Conservation (phyloP, 2,888 invertebrate genomes). For the Clitarchus hookeri region DNA sequence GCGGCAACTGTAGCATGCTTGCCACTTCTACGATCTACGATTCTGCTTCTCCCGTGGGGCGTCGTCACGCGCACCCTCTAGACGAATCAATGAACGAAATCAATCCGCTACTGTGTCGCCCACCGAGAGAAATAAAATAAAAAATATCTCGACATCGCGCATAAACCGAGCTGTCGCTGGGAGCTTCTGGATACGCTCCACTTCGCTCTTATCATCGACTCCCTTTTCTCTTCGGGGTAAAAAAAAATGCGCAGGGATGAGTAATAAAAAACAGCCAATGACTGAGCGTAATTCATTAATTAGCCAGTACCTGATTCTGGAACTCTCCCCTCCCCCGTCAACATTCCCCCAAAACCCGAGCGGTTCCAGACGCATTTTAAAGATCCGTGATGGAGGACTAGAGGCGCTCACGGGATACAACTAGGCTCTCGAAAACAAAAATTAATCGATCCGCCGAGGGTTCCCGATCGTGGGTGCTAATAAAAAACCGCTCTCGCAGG, state of each 20-base stretch:
- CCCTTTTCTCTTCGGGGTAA: not conserved
- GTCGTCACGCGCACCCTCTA: not conserved
- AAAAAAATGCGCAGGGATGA: no score
- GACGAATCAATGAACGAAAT: not conserved
- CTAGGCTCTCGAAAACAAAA: not conserved
- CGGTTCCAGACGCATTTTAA: not conserved
- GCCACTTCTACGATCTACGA: no score
- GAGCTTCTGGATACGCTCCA: not conserved
- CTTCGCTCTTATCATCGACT: not conserved
- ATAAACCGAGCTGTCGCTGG: not conserved
- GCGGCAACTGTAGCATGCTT: not conserved
- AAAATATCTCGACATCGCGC: not conserved
- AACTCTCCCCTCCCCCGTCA: no score
- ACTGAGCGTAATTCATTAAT: not conserved
- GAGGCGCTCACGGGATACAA: not conserved
- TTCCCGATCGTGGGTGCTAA: not conserved
- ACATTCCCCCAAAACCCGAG: no score
- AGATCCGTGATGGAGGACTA: not conserved
- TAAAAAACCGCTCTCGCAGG: not conserved
- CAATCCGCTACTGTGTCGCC: conserved; percentile 3
- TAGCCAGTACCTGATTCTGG: not conserved
- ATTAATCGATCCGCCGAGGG: not conserved
- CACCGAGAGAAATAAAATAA: not conserved
- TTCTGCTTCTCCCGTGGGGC: no score
- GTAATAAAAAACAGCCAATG: not conserved